Evolutionary conservation across 2,888 invertebrate genomes (phyloP), one percentile per base, ranked within the genome.

Genomic region (Bembecia ichneumoniformis): DNA sequence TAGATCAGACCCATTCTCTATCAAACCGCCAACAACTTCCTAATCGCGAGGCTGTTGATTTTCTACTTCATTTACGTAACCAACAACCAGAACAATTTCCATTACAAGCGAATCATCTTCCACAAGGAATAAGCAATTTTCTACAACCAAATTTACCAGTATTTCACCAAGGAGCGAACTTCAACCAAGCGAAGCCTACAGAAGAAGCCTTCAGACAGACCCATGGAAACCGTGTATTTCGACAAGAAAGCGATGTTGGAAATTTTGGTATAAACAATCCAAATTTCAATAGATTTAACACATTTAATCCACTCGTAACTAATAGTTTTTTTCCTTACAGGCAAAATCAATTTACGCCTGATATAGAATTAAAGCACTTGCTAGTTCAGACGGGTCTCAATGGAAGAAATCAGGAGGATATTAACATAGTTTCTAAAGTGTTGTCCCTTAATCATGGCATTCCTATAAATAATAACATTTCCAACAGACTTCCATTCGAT

Each of bases 391-490:
- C 91, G 47, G 93, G 93, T 35, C 86, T 93, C 43, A 90, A 90
- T 43, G 83, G 82, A 44, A 88, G 90, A 58, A 82, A 82, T 55
- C 90, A 90, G 51, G 94, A 94, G 69, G 94, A 95, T 75, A 82
- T 95, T 48, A 94, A 93, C 69, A 93, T 95, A 63, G 93, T 95
- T 35, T 92, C 93, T 46, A 94, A 94, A 82, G 93, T 95, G 52
- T 78, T 95, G 62, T 93, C 94, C 7, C 78, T 94, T 50, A 94
- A 95, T 74, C 94, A 94, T 63, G 92, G 92, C 47, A 84, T 92
- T n/a, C 66, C 89, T 5, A 63, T 89, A 1, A 80, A 81, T 55
- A 78, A 77, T 51, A 73, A 76, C 50, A 66, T 87, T 16, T 78
- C 77, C 13, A 82, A 86, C 53, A 76, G 82, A 58, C 62, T 82